phyloP scores from a whole-genome alignment of 2,888 invertebrate genomes.

The Rhaphigaster nebulosa region DNA sequence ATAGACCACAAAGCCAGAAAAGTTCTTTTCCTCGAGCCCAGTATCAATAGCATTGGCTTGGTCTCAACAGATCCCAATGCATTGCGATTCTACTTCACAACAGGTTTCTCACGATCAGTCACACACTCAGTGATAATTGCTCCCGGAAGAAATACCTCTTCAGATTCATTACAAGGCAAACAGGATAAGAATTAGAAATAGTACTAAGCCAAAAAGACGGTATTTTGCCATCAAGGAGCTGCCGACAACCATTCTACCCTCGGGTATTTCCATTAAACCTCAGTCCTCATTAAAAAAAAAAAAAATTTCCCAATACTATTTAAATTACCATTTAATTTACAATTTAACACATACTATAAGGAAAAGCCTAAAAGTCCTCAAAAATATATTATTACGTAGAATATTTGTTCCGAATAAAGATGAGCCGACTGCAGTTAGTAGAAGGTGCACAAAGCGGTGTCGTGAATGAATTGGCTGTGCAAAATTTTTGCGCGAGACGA shows the following conservation, averaged over 20 bases:
- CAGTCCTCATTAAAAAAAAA: neutral
- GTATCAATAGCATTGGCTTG: neutral
- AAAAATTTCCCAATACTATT: too few species aligned
- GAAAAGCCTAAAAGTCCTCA: too few species aligned
- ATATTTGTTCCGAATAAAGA: too few species aligned
- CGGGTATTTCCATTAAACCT: neutral
- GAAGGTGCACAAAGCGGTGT: too few species aligned
- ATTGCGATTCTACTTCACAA: neutral
- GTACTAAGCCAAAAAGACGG: neutral
- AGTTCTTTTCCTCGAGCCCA: neutral
- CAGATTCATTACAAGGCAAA: neutral
- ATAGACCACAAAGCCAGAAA: neutral
- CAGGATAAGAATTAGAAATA: neutral
- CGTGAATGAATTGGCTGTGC: too few species aligned
- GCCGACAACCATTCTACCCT: neutral
- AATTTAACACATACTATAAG: too few species aligned
- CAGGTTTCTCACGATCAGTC: constrained; percentile 16
- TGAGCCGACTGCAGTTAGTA: too few species aligned
- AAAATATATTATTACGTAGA: too few species aligned
- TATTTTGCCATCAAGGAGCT: neutral
- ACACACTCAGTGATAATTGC: neutral
- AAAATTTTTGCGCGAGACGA: too few species aligned
- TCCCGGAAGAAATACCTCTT: constrained; percentile 9
- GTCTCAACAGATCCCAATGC: neutral
- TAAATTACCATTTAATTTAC: too few species aligned